Evolutionary conservation across 2,888 invertebrate genomes (phyloP).

Genomic region (Malthinus seriepunctatus): DNA sequence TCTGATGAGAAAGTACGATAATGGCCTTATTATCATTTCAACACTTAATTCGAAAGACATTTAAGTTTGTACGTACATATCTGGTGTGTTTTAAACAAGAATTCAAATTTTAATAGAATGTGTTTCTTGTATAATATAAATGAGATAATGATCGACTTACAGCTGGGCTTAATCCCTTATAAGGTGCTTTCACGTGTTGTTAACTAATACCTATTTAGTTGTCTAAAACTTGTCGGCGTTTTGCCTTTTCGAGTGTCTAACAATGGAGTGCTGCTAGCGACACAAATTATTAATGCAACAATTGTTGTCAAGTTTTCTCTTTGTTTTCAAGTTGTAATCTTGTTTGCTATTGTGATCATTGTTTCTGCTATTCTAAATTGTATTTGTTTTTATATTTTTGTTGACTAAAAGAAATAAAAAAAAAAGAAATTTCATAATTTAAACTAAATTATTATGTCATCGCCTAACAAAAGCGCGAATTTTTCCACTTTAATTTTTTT

Average conservation of each 20-base stretch:
- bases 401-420: too few species aligned
- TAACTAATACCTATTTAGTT: slow-evolving; percentile 25
- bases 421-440: too few species aligned
- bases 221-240: slow-evolving; percentile 20
- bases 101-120: slow-evolving; percentile 17
- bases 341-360: slow-evolving; percentile 12
- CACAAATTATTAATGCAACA: slow-evolving; percentile 21
- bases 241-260: slow-evolving; percentile 21
- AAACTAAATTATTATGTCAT: too few species aligned
- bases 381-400: background rate
- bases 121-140: slow-evolving; percentile 17
- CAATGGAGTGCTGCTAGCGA: slow-evolving; percentile 18
- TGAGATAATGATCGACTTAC: slow-evolving; percentile 23
- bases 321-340: slow-evolving; percentile 17
- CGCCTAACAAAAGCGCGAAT: background rate
- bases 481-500: background rate
- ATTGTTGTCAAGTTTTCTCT: slow-evolving; percentile 19
- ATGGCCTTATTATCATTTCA: slow-evolving; percentile 1
- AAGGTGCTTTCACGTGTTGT: slow-evolving; percentile 25
- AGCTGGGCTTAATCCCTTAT: slow-evolving; percentile 24
- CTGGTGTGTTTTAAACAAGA: slow-evolving; percentile 6
- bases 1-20: slow-evolving; percentile 1
- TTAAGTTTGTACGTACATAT: slow-evolving; percentile 2
- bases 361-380: slow-evolving; percentile 8
- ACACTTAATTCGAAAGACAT: slow-evolving; percentile 6